Evolutionary conservation across 1,140 invertebrate genomes (phyloP).

Genomic region (Cyrtorhinus lividipennis): DNA sequence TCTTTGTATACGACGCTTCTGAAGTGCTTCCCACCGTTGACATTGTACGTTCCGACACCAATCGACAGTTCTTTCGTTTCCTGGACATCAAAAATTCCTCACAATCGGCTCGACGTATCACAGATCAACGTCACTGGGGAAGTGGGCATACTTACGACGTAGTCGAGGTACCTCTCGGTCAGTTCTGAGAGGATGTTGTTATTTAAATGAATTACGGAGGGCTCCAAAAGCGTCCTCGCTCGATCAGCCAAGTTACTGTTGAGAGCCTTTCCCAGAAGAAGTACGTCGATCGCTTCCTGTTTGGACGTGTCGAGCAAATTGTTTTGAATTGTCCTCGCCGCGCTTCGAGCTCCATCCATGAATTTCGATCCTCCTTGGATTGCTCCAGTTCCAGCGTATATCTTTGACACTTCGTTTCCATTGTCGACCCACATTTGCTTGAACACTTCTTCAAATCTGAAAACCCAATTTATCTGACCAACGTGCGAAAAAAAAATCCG

Average conservation of each 20-base stretch:
- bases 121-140: no score
- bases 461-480: no score
- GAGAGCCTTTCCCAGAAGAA: conserved; percentile 79
- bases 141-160: conserved; percentile 44
- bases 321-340: conserved; percentile 95
- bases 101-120: no score
- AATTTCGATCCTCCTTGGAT: conserved; percentile 86
- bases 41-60: conserved; percentile 93
- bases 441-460: conserved; percentile 89
- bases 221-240: conserved; percentile 72
- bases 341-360: conserved; percentile 93
- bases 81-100: no score
- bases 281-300: conserved; percentile 95
- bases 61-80: conserved; percentile 36
- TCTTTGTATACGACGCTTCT: conserved; percentile 93
- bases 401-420: conserved; percentile 98
- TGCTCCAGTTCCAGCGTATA: conserved; percentile 97
- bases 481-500: no score
- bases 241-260: conserved; percentile 82
- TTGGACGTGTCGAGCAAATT: conserved; percentile 95
- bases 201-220: conserved; percentile 59
- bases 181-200: conserved; percentile 64
- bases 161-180: conserved; percentile 71
- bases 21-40: conserved; percentile 98
- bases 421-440: conserved; percentile 98